Percentiles rank a stretch among this genome's conserved stretches.
Evolutionary conservation across 2,797 vertebrate species (phyloP).

Genomic region (Aplochiton taeniatus): DNA sequence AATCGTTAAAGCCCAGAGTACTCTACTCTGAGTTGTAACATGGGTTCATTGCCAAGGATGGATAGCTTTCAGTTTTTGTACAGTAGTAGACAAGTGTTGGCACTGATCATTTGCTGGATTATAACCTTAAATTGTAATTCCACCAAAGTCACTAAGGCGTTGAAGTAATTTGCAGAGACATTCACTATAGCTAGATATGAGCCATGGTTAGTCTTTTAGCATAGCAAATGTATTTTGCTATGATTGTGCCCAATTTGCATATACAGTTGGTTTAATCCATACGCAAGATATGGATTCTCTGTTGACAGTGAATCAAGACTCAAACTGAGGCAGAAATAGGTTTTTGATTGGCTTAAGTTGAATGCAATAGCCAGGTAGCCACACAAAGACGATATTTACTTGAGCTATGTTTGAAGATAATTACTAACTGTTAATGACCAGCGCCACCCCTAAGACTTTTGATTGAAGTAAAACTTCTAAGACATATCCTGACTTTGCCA

Average conservation of each 20-base stretch:
- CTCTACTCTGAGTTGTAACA: conserved; percentile 20
- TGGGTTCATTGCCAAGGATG: conserved; percentile 13
- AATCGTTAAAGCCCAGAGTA: conserved; percentile 32
- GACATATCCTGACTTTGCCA: conserved; percentile 9
- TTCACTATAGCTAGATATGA: conserved; percentile 12
- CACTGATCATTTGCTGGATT: neutral
- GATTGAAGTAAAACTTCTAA: neutral
- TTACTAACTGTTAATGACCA: too few species aligned
- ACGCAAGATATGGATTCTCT: neutral
- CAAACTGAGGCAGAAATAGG: conserved; percentile 20
- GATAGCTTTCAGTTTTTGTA: conserved; percentile 19
- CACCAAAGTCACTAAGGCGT: conserved; percentile 25
- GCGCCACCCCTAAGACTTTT: too few species aligned
- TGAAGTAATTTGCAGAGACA: conserved; percentile 20
- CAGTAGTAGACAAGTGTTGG: conserved; percentile 1
- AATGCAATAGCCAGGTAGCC: conserved; percentile 11
- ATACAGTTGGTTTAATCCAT: neutral
- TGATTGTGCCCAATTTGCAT: too few species aligned
- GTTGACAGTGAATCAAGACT: too few species aligned
- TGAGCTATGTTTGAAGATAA: too few species aligned
- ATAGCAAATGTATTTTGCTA: too few species aligned
- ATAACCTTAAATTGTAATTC: conserved; percentile 24
- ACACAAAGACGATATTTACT: neutral
- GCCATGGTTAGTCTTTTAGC: too few species aligned
- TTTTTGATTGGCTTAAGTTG: conserved; percentile 2